phyloP scores from a whole-genome alignment of 2,113 vertebrate genomes.

The Vimba vimba region DNA sequence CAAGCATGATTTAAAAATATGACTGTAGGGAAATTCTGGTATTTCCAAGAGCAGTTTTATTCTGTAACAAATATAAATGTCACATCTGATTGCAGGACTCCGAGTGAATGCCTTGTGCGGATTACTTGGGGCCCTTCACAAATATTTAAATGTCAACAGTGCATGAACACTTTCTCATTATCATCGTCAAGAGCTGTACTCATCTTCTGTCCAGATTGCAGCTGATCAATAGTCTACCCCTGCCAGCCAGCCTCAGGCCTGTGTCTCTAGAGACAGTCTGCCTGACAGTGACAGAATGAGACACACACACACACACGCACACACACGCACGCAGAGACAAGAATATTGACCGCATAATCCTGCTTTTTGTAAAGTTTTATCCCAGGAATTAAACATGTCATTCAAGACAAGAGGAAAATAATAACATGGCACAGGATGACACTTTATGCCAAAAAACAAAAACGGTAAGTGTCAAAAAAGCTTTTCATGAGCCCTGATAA shows the following conservation, averaged over 20 bases:
- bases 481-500: neutral
- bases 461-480: neutral
- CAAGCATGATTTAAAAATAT: neutral
- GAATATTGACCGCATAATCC: neutral
- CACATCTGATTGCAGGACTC: slow-evolving; percentile 61
- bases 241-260: slow-evolving; percentile 52
- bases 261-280: slow-evolving; percentile 42
- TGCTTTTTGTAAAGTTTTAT: slow-evolving; percentile 16
- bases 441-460: neutral
- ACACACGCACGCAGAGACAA: slow-evolving; percentile 1
- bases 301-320: slow-evolving; percentile 30
- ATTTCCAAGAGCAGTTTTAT: slow-evolving; percentile 37
- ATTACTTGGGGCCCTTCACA: slow-evolving; percentile 72
- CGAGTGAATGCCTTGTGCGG: slow-evolving; percentile 60
- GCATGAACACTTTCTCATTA: slow-evolving; percentile 80
- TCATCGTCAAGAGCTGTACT: slow-evolving; percentile 46
- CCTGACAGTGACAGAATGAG: slow-evolving; percentile 36
- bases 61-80: slow-evolving; percentile 65
- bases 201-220: slow-evolving; percentile 41
- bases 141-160: slow-evolving; percentile 80
- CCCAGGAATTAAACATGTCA: neutral
- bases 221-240: slow-evolving; percentile 61
- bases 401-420: neutral
- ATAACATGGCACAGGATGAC: neutral
- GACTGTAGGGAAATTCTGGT: slow-evolving; percentile 3